Conservation (phyloP, 2,113 vertebrate genomes). For the Arothron firmamentum region DNA sequence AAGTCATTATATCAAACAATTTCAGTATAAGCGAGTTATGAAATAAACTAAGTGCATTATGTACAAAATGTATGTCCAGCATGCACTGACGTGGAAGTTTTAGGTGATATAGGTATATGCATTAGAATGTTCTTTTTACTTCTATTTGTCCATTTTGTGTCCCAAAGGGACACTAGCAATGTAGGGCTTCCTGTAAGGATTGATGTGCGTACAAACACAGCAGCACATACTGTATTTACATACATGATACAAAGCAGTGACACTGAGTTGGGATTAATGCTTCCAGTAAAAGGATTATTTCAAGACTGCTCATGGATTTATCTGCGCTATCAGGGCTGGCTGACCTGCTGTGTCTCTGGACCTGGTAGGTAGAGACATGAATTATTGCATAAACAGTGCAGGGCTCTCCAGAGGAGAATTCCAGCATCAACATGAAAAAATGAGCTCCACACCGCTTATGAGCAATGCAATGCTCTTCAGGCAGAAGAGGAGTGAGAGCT, state of each 20-base stretch:
- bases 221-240: no score
- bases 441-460: conserved; percentile 17
- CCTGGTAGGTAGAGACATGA: conserved; percentile 9
- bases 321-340: not conserved
- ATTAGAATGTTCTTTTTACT: no score
- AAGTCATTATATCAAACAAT: no score
- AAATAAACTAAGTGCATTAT: no score
- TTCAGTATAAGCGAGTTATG: no score
- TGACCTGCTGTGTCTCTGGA: not conserved
- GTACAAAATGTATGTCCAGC: no score
- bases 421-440: conserved; percentile 21
- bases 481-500: conserved; percentile 20
- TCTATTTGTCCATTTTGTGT: no score
- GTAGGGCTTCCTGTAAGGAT: no score
- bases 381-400: rapidly evolving
- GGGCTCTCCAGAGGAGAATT: conserved; percentile 9
- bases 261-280: not conserved
- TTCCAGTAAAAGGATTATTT: not conserved
- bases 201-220: no score
- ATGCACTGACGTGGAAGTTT: no score
- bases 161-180: no score
- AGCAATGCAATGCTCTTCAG: conserved; percentile 16
- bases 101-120: no score
- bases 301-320: not conserved
- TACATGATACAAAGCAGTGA: not conserved